These are phyloP conservation scores for Leucoraja ocellata DNA, from an alignment of 2,797 vertebrate genomes.

Conservation along the genomic window DNA sequence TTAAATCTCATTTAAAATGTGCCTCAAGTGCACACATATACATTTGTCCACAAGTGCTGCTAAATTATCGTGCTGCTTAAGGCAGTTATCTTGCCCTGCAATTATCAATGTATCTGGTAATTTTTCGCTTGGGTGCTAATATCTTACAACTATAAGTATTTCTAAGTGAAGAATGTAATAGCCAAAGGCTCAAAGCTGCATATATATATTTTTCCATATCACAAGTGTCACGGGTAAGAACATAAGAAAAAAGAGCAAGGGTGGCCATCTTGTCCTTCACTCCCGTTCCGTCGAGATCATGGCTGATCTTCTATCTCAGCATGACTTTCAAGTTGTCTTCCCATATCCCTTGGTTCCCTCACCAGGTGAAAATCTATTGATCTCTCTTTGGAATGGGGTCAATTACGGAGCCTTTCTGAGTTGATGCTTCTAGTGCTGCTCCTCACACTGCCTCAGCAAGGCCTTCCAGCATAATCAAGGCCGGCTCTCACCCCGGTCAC, in stretches of 20 bases:
- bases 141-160: background rate
- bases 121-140: slow-evolving; percentile 15
- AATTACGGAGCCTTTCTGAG: background rate
- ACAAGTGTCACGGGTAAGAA: background rate
- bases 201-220: background rate
- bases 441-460: too few relatives aligned
- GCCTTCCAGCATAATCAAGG: too few relatives aligned
- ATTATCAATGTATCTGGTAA: background rate
- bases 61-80: background rate
- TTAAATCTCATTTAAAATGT: slow-evolving; percentile 2
- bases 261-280: too few relatives aligned
- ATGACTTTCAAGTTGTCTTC: too few relatives aligned
- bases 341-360: too few relatives aligned
- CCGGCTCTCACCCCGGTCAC: too few relatives aligned
- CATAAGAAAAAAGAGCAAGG: background rate
- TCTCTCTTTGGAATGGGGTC: too few relatives aligned
- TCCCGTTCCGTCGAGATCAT: too few relatives aligned
- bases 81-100: background rate
- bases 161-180: background rate
- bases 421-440: background rate
- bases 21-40: background rate
- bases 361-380: too few relatives aligned
- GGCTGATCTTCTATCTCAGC: too few relatives aligned
- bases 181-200: background rate
- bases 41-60: background rate